A percentile compares a stretch with the other conserved stretches of the same genome.
Evolutionary conservation across 2,888 invertebrate species (phyloP).

Genomic region (Xylota sylvarum): DNA sequence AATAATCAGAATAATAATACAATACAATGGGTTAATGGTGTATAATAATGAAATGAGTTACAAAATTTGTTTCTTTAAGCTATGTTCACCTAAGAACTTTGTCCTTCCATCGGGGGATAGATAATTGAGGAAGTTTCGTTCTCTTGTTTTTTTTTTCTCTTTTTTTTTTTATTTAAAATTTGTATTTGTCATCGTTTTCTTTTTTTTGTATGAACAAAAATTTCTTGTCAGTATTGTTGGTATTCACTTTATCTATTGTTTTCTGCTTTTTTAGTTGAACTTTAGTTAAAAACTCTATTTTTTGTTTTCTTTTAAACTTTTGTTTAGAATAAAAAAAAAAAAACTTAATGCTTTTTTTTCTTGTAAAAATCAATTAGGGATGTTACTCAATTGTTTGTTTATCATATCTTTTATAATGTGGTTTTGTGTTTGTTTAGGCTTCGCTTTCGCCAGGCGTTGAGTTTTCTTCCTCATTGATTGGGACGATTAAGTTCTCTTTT

Average conservation of each 20-base stretch:
- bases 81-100: constrained; percentile 45
- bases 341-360: constrained; percentile 17
- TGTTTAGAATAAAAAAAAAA: constrained; percentile 20
- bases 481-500: constrained; percentile 98
- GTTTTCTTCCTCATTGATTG: constrained; percentile 94
- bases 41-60: constrained; percentile 67
- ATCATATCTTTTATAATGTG: constrained; percentile 40
- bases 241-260: constrained; percentile 47
- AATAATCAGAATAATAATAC: constrained; percentile 75
- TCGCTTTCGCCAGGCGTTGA: constrained; percentile 85
- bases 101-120: constrained; percentile 33
- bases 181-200: constrained; percentile 57
- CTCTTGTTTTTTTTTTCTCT: constrained; percentile 15
- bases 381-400: constrained; percentile 51
- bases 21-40: constrained; percentile 71
- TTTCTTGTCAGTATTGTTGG: constrained; percentile 31
- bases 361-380: constrained; percentile 53
- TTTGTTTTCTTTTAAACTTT: constrained; percentile 2
- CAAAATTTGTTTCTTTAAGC: constrained; percentile 62
- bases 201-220: constrained; percentile 35
- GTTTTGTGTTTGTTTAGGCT: constrained; percentile 83
- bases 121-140: constrained; percentile 21
- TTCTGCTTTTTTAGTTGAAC: constrained; percentile 20
- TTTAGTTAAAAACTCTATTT: constrained; percentile 9
- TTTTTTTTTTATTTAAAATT: constrained; percentile 27